phyloP scores from a whole-genome alignment of 2,113 vertebrate species.

The Ceyx cyanopectus region DNA sequence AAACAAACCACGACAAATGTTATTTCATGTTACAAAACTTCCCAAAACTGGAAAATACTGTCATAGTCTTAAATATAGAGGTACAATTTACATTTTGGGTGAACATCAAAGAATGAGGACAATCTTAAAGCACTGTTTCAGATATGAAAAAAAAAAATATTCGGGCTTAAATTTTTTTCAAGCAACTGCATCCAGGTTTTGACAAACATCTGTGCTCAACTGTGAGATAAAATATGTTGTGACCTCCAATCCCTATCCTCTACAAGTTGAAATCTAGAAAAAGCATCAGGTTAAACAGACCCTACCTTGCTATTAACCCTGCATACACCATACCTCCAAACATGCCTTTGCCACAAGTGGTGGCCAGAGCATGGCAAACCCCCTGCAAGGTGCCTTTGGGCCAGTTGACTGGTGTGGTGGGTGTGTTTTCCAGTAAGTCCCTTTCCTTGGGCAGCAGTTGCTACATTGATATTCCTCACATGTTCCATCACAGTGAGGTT shows the following conservation, averaged over 20 bases:
- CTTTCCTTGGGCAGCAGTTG: background rate
- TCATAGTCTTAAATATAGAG: background rate
- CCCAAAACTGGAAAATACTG: background rate
- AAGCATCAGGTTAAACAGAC: background rate
- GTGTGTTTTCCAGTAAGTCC: background rate
- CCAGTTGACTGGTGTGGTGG: background rate
- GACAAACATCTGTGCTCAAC: background rate
- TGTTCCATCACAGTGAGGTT: background rate
- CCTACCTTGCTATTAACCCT: background rate
- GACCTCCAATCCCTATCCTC: background rate
- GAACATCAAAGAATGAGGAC: conserved; percentile 5
- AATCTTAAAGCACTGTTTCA: conserved; percentile 16
- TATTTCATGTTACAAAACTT: background rate
- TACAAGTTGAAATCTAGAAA: background rate
- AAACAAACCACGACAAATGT: background rate
- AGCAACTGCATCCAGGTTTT: background rate
- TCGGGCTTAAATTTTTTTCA: background rate
- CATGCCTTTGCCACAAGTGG: background rate
- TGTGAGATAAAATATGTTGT: background rate
- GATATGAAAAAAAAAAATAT: background rate
- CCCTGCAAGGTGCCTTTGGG: background rate
- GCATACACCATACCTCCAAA: background rate
- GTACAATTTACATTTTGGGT: background rate
- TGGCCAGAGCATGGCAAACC: background rate
- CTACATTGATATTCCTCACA: background rate